These are phyloP conservation scores for Megalurothrips usitatus DNA, from an alignment of 2,888 invertebrate genomes.

Conservation along the genomic window DNA sequence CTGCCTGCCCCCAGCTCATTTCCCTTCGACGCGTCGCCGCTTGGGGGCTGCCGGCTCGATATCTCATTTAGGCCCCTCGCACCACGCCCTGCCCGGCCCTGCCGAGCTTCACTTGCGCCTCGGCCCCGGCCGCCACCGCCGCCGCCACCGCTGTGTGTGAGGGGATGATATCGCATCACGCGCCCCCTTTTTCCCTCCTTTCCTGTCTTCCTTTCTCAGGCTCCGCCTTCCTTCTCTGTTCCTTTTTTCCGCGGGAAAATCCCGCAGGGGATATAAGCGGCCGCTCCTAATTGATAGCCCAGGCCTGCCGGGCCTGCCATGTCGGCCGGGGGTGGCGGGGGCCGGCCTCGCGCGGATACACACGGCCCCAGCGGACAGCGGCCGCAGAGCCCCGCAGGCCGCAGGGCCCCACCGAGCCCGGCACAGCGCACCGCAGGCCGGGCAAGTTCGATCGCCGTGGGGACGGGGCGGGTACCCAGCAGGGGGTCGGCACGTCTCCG, in stretches of 20 bases:
- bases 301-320: too few relatives aligned
- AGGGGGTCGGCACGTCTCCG: too few relatives aligned
- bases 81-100: background rate
- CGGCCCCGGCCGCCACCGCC: too few relatives aligned
- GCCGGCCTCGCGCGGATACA: too few relatives aligned
- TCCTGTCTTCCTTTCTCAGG: background rate
- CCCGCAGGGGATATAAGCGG: background rate
- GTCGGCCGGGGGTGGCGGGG: too few relatives aligned
- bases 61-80: background rate
- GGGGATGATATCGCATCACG: background rate
- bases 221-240: background rate
- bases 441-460: too few relatives aligned
- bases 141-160: background rate
- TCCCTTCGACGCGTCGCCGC: background rate
- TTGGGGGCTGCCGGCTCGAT: background rate
- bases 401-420: too few relatives aligned
- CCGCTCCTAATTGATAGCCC: background rate
- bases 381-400: too few relatives aligned
- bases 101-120: too few relatives aligned
- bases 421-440: too few relatives aligned
- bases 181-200: background rate
- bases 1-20: background rate
- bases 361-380: too few relatives aligned
- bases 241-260: background rate
- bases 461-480: too few relatives aligned